Evolutionary conservation across 2,797 vertebrate genomes (phyloP).

Genomic region (Mus spretus): DNA sequence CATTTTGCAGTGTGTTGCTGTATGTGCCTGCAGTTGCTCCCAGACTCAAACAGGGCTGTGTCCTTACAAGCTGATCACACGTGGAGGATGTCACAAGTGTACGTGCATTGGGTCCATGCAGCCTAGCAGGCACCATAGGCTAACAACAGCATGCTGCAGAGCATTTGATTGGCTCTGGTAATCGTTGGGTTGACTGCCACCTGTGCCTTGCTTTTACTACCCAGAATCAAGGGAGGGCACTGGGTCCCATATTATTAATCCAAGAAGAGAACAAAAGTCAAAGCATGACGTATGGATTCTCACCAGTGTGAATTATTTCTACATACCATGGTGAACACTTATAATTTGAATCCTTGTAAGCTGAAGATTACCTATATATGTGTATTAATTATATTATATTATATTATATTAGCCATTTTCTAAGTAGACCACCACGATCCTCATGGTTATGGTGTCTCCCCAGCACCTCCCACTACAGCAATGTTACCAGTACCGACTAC

Average conservation of each 20-base stretch:
- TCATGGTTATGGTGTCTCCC: not conserved
- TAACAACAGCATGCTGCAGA: too few species aligned
- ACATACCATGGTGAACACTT: not conserved
- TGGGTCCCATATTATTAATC: not conserved
- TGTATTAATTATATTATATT: too few species aligned
- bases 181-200: not conserved
- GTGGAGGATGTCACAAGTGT: not conserved
- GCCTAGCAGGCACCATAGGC: too few species aligned
- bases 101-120: not conserved
- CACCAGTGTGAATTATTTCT: not conserved
- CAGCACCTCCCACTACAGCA: not conserved
- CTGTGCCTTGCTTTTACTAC: not conserved
- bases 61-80: not conserved
- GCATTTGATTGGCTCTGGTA: too few species aligned
- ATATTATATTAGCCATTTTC: not conserved
- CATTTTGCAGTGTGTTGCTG: not conserved
- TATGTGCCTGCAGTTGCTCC: not conserved
- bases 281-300: not conserved
- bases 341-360: not conserved
- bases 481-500: not conserved
- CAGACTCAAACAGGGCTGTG: not conserved
- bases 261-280: not conserved
- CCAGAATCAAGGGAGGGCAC: too few species aligned
- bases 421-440: not conserved
- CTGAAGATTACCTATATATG: not conserved